Percentiles rank a stretch among this genome's conserved stretches.
Conservation (phyloP, 2,888 invertebrate genomes). For the Nebria brevicollis region DNA sequence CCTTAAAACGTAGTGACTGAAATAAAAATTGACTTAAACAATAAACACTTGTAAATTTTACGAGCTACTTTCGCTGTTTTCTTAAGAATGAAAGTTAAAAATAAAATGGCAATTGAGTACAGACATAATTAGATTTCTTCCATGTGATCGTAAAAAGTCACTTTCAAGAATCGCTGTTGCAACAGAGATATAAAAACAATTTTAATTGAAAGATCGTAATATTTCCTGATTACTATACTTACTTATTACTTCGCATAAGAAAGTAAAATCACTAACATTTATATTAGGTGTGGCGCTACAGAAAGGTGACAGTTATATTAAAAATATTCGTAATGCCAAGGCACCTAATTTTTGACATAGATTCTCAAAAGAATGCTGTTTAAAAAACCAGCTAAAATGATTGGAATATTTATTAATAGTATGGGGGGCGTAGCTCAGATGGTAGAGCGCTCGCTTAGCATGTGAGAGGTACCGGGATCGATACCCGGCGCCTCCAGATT, state of each 20-base stretch:
- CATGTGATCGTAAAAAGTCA: neutral
- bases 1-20: neutral
- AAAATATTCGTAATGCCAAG: no score
- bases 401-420: neutral
- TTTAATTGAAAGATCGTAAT: neutral
- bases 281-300: no score
- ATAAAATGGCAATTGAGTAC: neutral
- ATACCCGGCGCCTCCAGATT: slow-evolving; percentile 62
- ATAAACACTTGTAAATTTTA: neutral
- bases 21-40: neutral
- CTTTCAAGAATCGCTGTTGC: neutral
- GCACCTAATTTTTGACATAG: no score
- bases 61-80: neutral
- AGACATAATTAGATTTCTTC: neutral
- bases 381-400: no score
- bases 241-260: no score
- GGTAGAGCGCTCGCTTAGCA: slow-evolving; percentile 63
- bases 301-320: no score
- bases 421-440: neutral
- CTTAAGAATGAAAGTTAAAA: neutral
- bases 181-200: neutral
- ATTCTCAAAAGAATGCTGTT: no score
- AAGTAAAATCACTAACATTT: no score
- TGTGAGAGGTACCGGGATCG: slow-evolving; percentile 70
- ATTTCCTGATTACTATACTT: no score